phyloP scores from a whole-genome alignment of 2,797 vertebrate genomes.

The Anabas testudineus region DNA sequence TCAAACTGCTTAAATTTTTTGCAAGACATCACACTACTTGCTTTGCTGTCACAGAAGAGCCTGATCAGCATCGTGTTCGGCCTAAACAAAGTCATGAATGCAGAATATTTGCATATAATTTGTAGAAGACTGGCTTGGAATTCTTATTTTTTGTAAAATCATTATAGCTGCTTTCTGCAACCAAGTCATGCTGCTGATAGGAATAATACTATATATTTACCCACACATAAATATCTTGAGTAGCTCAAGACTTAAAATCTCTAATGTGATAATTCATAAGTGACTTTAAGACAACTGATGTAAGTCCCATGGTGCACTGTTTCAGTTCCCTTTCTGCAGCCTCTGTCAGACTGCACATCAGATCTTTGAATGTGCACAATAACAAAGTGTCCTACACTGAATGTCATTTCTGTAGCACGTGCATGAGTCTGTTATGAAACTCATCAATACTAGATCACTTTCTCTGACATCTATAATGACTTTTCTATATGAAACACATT shows the following conservation, averaged over 20 bases:
- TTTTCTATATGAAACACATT: background rate
- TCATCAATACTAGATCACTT: slow-evolving; percentile 8
- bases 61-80: slow-evolving; percentile 16
- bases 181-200: too few relatives aligned
- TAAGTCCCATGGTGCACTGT: background rate
- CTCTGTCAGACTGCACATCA: background rate
- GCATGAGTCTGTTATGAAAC: background rate
- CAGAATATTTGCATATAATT: slow-evolving; percentile 31
- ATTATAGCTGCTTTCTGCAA: background rate
- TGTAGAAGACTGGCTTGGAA: too few relatives aligned
- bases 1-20: background rate
- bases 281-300: too few relatives aligned
- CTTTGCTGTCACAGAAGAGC: slow-evolving; percentile 1
- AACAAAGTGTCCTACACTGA: background rate
- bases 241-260: too few relatives aligned
- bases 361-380: background rate
- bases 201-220: background rate
- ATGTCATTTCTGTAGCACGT: slow-evolving; percentile 1
- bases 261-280: too few relatives aligned
- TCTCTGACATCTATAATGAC: slow-evolving; percentile 4
- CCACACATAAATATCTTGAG: background rate
- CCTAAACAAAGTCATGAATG: slow-evolving; percentile 21
- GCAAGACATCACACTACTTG: background rate
- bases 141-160: background rate
- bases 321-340: background rate